phyloP scores from a whole-genome alignment of 1,140 invertebrate genomes.

The Hetaerina americana region DNA sequence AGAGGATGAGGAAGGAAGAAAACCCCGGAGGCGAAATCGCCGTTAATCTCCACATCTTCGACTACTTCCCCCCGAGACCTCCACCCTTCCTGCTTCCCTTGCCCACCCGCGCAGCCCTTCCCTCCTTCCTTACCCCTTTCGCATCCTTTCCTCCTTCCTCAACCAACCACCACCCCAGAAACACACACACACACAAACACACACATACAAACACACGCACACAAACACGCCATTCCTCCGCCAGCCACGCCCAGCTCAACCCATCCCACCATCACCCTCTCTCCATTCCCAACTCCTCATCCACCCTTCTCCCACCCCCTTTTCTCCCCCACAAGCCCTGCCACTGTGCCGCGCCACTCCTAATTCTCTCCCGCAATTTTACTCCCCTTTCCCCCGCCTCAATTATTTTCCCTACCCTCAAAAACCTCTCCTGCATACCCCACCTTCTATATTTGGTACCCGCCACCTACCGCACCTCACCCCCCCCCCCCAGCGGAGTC shows the following conservation, averaged over 20 bases:
- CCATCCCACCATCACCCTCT: background rate
- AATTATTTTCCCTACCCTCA: background rate
- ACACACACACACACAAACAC: no score
- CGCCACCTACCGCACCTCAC: no score
- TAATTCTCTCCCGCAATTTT: background rate
- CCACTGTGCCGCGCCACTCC: no score
- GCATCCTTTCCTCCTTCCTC: no score
- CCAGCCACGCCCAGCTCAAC: background rate
- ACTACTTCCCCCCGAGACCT: background rate
- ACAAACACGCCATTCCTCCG: background rate
- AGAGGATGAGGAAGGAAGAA: background rate
- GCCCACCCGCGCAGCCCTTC: constrained; percentile 18
- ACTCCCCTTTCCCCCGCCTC: background rate
- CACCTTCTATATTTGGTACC: no score
- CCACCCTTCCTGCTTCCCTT: constrained; percentile 18
- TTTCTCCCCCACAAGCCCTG: no score
- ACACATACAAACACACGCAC: no score
- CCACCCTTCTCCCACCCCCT: no score
- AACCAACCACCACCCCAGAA: no score
- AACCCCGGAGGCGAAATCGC: background rate
- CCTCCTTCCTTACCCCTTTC: no score
- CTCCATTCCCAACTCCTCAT: no score
- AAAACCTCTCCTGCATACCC: background rate
- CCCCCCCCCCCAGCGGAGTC: no score
- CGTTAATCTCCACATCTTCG: background rate